Evolutionary conservation across 1,140 invertebrate species (phyloP), one percentile per base, ranked within the genome.

Genomic region (Cydia splendana): DNA sequence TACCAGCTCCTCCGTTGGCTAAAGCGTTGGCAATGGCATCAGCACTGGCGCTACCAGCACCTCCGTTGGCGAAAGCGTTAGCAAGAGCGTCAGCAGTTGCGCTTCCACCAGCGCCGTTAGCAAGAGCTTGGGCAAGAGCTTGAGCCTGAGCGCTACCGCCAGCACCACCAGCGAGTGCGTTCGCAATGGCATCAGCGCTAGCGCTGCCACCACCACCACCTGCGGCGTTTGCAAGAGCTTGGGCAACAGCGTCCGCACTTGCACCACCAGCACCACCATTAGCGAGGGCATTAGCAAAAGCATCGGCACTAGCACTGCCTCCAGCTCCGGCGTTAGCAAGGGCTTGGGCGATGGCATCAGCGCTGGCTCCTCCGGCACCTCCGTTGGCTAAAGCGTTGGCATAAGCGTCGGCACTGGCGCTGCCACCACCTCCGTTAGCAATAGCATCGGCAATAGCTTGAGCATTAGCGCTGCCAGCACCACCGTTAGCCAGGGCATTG

Each of bases 101-200:
- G 20, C 62, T 65, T 0, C 20, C 20, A 65, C 24, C 62, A 4
- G 9, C 24, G 2, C 18, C 62, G 24, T 65, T 65, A 30, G 62
- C 62, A 18, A 65, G 62, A 28, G 62, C 62, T 24, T 65, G 20
- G 24, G 62, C 62, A 30, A 28, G 28, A 24, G 62, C 62, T 28
- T 65, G 20, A 69, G 65, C 65, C 4, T 69, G 28, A 9, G 65
- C 65, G 15, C 65, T 69, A 12, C 20, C 20, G n/a, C 18, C 62
- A 38, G 65, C 65, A 69, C 65, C 30, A n/a, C 65, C 65, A 30
- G 28, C 12, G 65, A 62, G 57, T 7, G 67, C 67, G 12, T 71
- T 13, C 3, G 67, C 65, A 2, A 15, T n/a, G 28, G 65, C 65
- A n/a, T 38, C 30, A 34, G 65, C 65, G 30, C 28, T 69, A n/a